phyloP scores from a whole-genome alignment of 1,140 invertebrate genomes.

The Plectrocnemia conspersa region DNA sequence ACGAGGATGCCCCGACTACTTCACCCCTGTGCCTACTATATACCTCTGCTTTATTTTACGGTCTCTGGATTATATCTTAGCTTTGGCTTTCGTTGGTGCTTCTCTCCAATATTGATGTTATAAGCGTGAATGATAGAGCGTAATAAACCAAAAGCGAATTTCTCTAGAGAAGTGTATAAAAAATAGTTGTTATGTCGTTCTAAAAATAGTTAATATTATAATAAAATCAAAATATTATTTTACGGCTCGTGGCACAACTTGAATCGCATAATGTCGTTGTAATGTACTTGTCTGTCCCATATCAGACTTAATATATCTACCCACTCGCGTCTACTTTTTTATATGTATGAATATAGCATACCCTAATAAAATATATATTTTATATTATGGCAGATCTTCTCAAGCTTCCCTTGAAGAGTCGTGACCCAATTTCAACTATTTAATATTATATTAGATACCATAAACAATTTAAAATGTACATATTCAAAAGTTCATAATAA shows the following conservation, averaged over 20 bases:
- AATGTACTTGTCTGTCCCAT: conserved; percentile 26
- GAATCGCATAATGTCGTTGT: conserved; percentile 19
- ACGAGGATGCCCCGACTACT: conserved; percentile 6
- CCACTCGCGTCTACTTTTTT: no score
- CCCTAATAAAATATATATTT: no score
- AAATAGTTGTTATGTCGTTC: neutral
- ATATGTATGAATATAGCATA: no score
- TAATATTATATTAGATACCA: no score
- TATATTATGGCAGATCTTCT: no score
- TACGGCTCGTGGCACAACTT: conserved; percentile 18
- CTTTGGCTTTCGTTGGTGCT: conserved; percentile 23
- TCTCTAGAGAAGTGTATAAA: neutral
- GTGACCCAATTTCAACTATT: no score
- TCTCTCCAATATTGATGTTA: conserved; percentile 26
- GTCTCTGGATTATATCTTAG: conserved; percentile 27
- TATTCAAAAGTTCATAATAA: no score
- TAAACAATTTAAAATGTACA: no score
- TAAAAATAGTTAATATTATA: neutral
- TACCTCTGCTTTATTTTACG: conserved; percentile 29
- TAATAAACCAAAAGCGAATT: neutral
- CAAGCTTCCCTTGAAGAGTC: no score
- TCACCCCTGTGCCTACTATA: neutral
- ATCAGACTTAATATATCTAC: no score
- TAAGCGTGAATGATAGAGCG: conserved; percentile 22
- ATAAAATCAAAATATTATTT: conserved; percentile 21